These are phyloP conservation scores for Pachymerium ferrugineum DNA, from an alignment of 2,888 invertebrate genomes.

Conservation along the genomic window DNA sequence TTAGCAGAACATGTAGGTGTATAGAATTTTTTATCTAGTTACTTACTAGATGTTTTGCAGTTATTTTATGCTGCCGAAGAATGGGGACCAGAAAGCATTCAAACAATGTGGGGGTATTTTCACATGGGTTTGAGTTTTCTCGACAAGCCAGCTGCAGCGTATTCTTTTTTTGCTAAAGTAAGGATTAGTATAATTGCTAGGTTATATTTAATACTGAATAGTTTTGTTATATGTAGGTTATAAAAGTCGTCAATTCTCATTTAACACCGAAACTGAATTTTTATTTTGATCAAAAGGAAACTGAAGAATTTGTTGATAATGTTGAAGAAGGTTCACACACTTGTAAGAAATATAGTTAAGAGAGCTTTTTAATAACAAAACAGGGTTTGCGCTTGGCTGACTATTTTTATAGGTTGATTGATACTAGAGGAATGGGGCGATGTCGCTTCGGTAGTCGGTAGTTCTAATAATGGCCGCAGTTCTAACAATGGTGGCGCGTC, in stretches of 20 bases:
- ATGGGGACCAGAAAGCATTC: constrained; percentile 29
- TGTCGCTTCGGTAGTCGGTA: too few species aligned
- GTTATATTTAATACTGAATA: background rate
- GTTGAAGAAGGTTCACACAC: background rate
- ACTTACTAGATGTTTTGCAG: background rate
- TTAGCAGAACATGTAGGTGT: constrained; percentile 30
- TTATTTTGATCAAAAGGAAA: background rate
- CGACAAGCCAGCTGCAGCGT: background rate
- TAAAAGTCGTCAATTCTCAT: background rate
- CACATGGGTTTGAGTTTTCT: constrained; percentile 23
- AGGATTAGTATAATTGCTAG: too few species aligned
- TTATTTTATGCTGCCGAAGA: constrained; percentile 6
- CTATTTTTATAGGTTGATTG: too few species aligned
- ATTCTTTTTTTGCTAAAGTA: constrained; percentile 19
- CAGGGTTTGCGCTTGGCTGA: too few species aligned
- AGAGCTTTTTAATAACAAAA: too few species aligned
- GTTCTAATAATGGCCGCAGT: too few species aligned
- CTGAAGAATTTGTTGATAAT: background rate
- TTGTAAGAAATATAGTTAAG: background rate
- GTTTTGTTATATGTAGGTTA: background rate
- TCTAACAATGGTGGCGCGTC: too few species aligned
- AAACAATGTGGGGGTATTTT: constrained; percentile 26
- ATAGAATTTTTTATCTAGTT: too few species aligned
- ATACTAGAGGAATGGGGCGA: too few species aligned
- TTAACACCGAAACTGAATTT: background rate